These are phyloP conservation scores for Teleogryllus occipitalis DNA, from an alignment of 1,140 invertebrate genomes.

Conservation along the genomic window DNA sequence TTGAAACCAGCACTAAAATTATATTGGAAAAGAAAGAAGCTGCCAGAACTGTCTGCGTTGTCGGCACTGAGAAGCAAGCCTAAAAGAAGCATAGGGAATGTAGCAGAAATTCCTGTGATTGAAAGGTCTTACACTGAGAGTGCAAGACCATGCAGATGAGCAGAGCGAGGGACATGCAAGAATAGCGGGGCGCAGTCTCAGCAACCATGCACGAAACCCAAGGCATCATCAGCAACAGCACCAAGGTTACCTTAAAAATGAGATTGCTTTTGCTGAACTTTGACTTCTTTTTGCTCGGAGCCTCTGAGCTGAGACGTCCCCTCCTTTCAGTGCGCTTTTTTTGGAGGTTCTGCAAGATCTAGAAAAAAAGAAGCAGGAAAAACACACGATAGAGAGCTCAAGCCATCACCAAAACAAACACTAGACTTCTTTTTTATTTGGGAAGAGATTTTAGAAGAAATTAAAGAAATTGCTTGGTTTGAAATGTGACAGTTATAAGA, in stretches of 20 bases:
- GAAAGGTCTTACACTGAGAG: conserved; percentile 7
- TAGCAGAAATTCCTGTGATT: not conserved
- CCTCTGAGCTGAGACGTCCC: conserved; percentile 80
- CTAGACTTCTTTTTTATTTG: conserved; percentile 7
- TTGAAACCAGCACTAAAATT: not conserved
- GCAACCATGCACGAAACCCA: conserved; percentile 13
- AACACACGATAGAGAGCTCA: conserved; percentile 24
- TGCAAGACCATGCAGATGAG: conserved; percentile 2
- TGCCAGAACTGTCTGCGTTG: not conserved
- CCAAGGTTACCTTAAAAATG: conserved; percentile 84
- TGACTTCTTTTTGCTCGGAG: conserved; percentile 76
- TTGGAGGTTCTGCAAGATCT: conserved; percentile 95
- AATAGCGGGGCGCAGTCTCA: conserved; percentile 17
- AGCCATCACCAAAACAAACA: conserved; percentile 22
- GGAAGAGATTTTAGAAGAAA: conserved; percentile 3
- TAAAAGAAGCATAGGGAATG: not conserved
- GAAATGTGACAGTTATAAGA: not conserved
- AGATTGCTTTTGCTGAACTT: conserved; percentile 89
- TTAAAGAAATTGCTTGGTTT: not conserved
- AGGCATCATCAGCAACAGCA: conserved; percentile 12
- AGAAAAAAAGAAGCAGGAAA: conserved; percentile 59
- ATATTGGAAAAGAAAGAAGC: not conserved
- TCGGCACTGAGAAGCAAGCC: conserved; percentile 7
- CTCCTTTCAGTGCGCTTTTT: conserved; percentile 91
- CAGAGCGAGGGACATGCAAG: conserved; percentile 13